Evolutionary conservation across 2,888 invertebrate species (phyloP), one percentile per base, ranked within the genome.

Genomic region (Pyrrhia umbra): DNA sequence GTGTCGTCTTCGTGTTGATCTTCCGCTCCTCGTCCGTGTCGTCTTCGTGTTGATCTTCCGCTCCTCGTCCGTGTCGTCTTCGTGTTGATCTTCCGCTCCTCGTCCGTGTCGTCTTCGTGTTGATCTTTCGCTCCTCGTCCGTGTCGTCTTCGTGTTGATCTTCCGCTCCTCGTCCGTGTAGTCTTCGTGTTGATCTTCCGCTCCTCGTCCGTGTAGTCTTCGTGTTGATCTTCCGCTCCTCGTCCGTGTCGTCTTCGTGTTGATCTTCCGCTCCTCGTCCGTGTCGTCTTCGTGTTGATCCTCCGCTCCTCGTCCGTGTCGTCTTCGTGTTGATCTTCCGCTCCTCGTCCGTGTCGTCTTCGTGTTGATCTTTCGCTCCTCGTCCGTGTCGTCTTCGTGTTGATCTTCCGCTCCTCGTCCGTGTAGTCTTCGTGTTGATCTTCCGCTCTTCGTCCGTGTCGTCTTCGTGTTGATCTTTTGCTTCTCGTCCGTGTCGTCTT

Each of bases 141-240:
- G n/a, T n/a, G n/a, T n/a, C n/a, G n/a, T n/a, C n/a, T n/a, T n/a
- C n/a, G n/a, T n/a, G n/a, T n/a, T n/a, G n/a, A n/a, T n/a, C n/a
- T n/a, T n/a, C n/a, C n/a, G n/a, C n/a, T n/a, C n/a, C n/a, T n/a
- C n/a, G n/a, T n/a, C n/a, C n/a, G n/a, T n/a, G 20, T 20, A 9
- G 20, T 42, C 42, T 18, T 18, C 42, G 20, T 20, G 5, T 37
- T 50, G 8, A n/a, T 40, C 15, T 39, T 51, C 39, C 3, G n/a
- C 51, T 2, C 25, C 23, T 40, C 39, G 51, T 51, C 51, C 9
- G 39, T 51, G 16, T 51, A 37, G 52, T 52, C 52, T 60, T 52
- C n/a, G 4, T 46, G 16, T 3, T 27, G 46, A 9, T 46, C 43
- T 49, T 30, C n/a, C 23, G 16, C 43, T 6, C 40, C 34, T 57